Evolutionary conservation across 1,140 invertebrate genomes (phyloP), one percentile per base, ranked within the genome.

Genomic region (Doryteuthis pealeii): DNA sequence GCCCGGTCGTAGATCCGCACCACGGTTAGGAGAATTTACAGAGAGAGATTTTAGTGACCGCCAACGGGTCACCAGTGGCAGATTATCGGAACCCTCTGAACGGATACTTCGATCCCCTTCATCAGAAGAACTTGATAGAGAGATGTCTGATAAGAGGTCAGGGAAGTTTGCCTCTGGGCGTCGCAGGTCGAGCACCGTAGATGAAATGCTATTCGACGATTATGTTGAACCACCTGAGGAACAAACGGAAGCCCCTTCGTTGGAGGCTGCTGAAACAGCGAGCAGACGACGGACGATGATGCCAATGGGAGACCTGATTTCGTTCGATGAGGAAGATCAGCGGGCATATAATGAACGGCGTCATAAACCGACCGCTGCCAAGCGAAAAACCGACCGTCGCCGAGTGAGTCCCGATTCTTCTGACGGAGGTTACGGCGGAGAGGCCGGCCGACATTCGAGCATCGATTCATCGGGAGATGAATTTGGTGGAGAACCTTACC

Each of bases 181-280:
- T 69, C 77, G 84, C 18, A 66, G 84, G 10, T 86, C 84, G 28
- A 86, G 84, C 76, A 86, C 84, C 15, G 82, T 86, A 15, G 84
- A 86, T 70, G 84, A 86, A 77, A 84, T 86, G 83, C 76, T 86
- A 31, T 86, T 86, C 76, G 84, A 86, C 76, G 84, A 86, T 72
- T 86, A 84, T 74, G 80, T 84, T 30, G 77, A 79, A 32, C 76
- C 77, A 6, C 72, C 77, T 10, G 76, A 75, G 43, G 76, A 76
- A 35, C 33, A 8, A 5, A 26, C 40, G 6, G 26, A 28, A 43
- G 40, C 40, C 14, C 33, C 5, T 15, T 3, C 28, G 12, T 68
- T 18, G 18, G 40, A 26, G 35, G 69, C 40, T 35, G 69, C 26
- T 18, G 69, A 43, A 26, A 70, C 40, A 5, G 26, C 18, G 5